Evolutionary conservation across 2,888 invertebrate species (phyloP), one percentile per base, ranked within the genome.

Genomic region (Leucoma salicis): DNA sequence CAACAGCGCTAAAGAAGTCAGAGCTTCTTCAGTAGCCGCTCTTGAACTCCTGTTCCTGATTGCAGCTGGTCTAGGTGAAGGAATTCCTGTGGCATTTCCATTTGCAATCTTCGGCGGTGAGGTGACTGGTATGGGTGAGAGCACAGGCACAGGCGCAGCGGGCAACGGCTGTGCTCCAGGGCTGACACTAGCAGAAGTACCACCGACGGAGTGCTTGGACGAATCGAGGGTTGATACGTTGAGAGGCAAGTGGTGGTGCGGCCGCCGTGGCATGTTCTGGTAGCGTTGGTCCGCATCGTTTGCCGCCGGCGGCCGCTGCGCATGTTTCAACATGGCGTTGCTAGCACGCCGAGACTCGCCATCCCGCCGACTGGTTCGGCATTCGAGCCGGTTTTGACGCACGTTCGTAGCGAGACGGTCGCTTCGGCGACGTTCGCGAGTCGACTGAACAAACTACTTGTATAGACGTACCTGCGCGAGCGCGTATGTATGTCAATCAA

Each of bases 1-100:
- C 58, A 97, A 82, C 33, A 97, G 82, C 14, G 96, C 97, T 52
- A 97, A 87, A 44, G 96, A 96, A 37, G 96, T 95, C 42, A 97
- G 89, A 78, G 95, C 95, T 82, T 96, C 96, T 63, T 90, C 90
- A 0, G 89, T 88, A 0, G 84, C 84, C 2, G 86, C 86, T 49
- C 86, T 70, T 46, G 72, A 69, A 53, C 78, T 78, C 31, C 81
- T 71, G 24, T 74, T 73, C 59, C 89, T 81, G 49, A 78, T 61
- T 47, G 82, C 42, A 47, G 70, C 63, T 46, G 73, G 73, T 53
- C 86, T 78, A 31, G 81, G 49, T 28, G 54, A 49, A n/a, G 66
- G 82, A 39, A 77, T 78, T 60, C 93, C 91, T 21, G 92, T 90
- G 21, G 93, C 93, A 63, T 91, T 93, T 46, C 88, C 87, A 60